Evolutionary conservation across 2,113 vertebrate genomes (phyloP), one percentile per base, ranked within the genome.

Genomic region (Craseonycteris thonglongyai): DNA sequence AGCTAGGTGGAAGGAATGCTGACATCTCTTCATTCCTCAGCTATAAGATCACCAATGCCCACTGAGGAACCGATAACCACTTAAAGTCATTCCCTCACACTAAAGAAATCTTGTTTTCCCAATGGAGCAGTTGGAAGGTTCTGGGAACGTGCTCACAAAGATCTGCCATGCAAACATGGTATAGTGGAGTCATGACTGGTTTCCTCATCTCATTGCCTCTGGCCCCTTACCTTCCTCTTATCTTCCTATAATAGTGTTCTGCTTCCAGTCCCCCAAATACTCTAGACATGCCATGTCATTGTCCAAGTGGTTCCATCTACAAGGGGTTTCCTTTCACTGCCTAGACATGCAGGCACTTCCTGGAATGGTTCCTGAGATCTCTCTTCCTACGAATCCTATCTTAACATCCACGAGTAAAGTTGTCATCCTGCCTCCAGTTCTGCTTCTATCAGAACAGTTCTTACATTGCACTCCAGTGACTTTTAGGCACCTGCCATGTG

Each of bases 1-100:
- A 96, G 3, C 40, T 71, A 93, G 58, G n/a, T 96, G 74, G 95
- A 92, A 93, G 91, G 79, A 96, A 92, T 92, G 63, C 65, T 40
- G 47, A 85, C 59, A 91, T 93, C 30, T 96, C 38, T 95, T 88
- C 75, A 78, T 86, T 88, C 85, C 49, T 95, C 40, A 92, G 54
- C 28, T 93, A 0, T 92, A 83, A 97, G 22, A 82, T 96, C 92
- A 95, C 6, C 9, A 87, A 69, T 86, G 33, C 6, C 18, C 38
- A 51, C 40, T 66, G 61, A 75, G 78, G 15, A 63, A 56, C 19
- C 80, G 69, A 68, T 49, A 72, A 49, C n/a, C 72, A 59, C 7
- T 22, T 93, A 81, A 74, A 26, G 74, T 83, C 94, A 35, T 28
- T 66, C 12, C 8, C 6, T 86, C 40, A 74, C 12, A 15, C 12